Evolutionary conservation across 2,888 invertebrate genomes (phyloP).

Genomic region (Caprella mutica): DNA sequence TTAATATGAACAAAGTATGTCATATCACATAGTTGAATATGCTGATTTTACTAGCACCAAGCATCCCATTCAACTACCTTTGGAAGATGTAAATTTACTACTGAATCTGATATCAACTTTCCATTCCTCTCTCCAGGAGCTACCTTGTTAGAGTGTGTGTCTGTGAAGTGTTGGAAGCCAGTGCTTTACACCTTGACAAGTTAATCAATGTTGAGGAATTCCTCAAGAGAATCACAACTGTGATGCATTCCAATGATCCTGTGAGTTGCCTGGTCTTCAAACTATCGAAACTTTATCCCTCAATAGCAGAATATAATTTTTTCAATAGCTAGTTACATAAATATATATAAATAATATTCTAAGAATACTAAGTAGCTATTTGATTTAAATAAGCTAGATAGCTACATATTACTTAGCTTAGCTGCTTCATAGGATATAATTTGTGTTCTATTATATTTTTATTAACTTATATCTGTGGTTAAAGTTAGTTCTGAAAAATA

Average conservation of each 20-base stretch:
- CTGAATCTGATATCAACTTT: too few relatives aligned
- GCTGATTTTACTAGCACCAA: too few relatives aligned
- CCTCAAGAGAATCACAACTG: conserved; percentile 76
- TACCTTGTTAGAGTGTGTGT: conserved; percentile 77
- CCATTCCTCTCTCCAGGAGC: conserved; percentile 35
- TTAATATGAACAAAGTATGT: too few relatives aligned
- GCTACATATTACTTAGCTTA: not conserved
- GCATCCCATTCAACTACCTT: too few relatives aligned
- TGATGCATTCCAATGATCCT: conserved; percentile 93
- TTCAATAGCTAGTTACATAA: too few relatives aligned
- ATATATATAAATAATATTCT: too few relatives aligned
- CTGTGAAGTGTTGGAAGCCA: conserved; percentile 32
- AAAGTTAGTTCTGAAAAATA: not conserved
- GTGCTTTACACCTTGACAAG: conserved; percentile 87
- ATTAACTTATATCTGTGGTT: not conserved
- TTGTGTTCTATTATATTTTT: not conserved
- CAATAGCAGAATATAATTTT: not conserved
- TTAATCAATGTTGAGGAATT: conserved; percentile 92
- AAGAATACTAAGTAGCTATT: too few relatives aligned
- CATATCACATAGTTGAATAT: too few relatives aligned
- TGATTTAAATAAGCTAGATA: not conserved
- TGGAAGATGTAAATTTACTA: too few relatives aligned
- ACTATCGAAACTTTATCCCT: too few relatives aligned
- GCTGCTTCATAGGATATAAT: not conserved
- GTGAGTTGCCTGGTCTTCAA: conserved; percentile 39